A percentile compares a stretch with the other conserved stretches of the same genome.
Conservation (phyloP, 2,113 vertebrate species). For the Felis catus region DNA sequence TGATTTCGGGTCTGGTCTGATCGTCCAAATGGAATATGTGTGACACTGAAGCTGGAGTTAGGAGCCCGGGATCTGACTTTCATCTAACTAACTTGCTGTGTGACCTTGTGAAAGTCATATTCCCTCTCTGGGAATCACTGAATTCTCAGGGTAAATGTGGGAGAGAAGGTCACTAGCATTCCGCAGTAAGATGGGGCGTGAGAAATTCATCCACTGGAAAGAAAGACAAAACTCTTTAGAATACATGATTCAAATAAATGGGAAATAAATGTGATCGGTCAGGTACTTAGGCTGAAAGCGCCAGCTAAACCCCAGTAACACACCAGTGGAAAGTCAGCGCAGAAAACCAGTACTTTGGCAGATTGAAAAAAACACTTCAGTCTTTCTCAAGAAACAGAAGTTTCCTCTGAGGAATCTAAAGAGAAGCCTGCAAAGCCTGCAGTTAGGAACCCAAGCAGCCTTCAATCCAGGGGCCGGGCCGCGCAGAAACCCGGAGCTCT, state of each 20-base stretch:
- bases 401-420: not conserved
- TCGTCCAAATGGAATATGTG: fast-evolving
- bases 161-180: not conserved
- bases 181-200: not conserved
- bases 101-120: not conserved
- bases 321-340: not conserved
- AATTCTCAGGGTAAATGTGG: not conserved
- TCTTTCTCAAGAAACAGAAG: not conserved
- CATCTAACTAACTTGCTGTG: not conserved
- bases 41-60: not conserved
- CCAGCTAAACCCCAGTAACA: not conserved
- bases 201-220: not conserved
- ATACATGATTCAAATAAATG: not conserved
- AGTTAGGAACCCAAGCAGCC: fast-evolving
- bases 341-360: not conserved
- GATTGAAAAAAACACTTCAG: not conserved
- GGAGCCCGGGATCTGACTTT: not conserved
- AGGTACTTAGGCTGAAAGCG: not conserved
- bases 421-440: not conserved
- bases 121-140: not conserved
- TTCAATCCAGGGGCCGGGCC: fast-evolving
- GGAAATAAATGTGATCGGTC: not conserved
- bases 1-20: not conserved
- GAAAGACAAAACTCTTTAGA: not conserved
- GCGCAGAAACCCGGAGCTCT: fast-evolving